phyloP scores from a whole-genome alignment of 2,113 vertebrate genomes.

The Pachypanchax playfairii region DNA sequence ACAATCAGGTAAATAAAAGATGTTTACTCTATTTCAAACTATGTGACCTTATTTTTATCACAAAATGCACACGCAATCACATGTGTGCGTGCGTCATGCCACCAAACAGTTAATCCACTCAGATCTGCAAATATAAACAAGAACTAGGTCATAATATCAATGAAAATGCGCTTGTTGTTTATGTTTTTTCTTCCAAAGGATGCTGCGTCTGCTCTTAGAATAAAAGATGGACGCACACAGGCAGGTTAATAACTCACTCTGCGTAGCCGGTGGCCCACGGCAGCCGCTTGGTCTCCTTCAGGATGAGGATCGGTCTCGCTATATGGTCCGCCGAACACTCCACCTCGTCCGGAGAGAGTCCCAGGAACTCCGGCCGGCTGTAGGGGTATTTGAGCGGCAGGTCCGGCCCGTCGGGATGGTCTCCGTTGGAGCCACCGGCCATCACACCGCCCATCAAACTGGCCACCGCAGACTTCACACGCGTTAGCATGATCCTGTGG shows the following conservation, averaged over 20 bases:
- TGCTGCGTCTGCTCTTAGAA: constrained; percentile 27
- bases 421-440: constrained; percentile 83
- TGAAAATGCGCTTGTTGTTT: neutral
- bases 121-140: neutral
- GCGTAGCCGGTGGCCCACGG: constrained; percentile 96
- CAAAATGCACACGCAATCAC: no score
- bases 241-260: constrained; percentile 90
- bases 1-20: no score
- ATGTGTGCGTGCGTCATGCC: no score
- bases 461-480: constrained; percentile 92
- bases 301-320: constrained; percentile 90
- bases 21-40: no score
- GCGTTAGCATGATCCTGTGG: constrained; percentile 86
- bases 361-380: constrained; percentile 91
- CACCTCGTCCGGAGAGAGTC: constrained; percentile 89
- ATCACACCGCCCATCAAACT: constrained; percentile 94
- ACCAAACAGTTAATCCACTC: no score
- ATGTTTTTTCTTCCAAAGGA: constrained; percentile 18
- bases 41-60: no score
- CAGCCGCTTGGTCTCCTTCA: constrained; percentile 88
- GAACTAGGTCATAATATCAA: constrained; percentile 12
- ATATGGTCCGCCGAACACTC: constrained; percentile 94
- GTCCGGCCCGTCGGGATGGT: constrained; percentile 81
- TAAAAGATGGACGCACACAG: constrained; percentile 64
- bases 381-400: constrained; percentile 89